A percentile compares a stretch with the other conserved stretches of the same genome.
Evolutionary conservation across 2,113 vertebrate genomes (phyloP).

Genomic region (Mus pahari): DNA sequence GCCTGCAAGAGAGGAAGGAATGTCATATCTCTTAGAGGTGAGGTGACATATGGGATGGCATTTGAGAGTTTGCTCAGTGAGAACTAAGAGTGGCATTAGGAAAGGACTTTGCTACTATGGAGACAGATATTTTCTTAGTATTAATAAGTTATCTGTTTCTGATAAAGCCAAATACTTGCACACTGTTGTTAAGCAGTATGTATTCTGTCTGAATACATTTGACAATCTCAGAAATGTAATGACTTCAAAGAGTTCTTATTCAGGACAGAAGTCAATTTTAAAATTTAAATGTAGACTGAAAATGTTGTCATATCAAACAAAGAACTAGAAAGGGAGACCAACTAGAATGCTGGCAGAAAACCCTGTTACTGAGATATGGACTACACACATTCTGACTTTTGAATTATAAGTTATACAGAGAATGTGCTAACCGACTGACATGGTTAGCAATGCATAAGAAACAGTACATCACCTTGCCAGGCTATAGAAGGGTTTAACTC

Average conservation of each 20-base stretch:
- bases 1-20: neutral
- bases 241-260: conserved; percentile 46
- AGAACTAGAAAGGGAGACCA: conserved; percentile 5
- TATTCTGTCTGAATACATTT: conserved; percentile 36
- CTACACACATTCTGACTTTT: neutral
- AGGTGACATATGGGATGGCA: neutral
- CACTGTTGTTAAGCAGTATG: conserved; percentile 29
- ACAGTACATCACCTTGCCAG: neutral
- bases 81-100: neutral
- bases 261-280: conserved; percentile 56
- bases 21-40: neutral
- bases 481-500: neutral
- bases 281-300: conserved; percentile 31
- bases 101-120: neutral
- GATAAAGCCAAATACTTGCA: conserved; percentile 19
- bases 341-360: neutral
- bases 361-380: neutral
- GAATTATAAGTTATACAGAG: conserved; percentile 11
- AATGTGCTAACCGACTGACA: neutral
- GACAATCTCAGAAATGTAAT: conserved; percentile 37
- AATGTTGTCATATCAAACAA: conserved; percentile 9
- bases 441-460: neutral
- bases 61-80: conserved; percentile 9
- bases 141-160: conserved; percentile 41
- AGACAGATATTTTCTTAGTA: conserved; percentile 38